Percentiles rank a stretch among this genome's conserved stretches.
Evolutionary conservation across 2,113 vertebrate species (phyloP).

Genomic region (Gobio gobio): DNA sequence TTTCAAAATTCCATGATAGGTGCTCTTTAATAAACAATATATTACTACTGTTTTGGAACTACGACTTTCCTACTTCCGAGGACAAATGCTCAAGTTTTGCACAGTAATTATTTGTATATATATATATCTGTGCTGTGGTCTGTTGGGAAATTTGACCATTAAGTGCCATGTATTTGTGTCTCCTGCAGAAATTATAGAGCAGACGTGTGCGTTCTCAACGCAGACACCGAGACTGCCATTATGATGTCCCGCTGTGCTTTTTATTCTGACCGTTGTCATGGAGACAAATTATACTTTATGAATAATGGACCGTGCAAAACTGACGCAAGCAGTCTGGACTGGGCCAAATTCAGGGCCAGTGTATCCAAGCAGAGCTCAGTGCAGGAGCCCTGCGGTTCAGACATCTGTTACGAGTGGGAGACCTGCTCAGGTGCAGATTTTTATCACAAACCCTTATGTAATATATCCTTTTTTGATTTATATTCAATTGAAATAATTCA

Average conservation of each 20-base stretch:
- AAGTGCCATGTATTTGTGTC: neutral
- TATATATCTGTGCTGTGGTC: neutral
- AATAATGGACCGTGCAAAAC: constrained; percentile 73
- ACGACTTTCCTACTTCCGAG: too few relatives aligned
- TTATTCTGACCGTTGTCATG: constrained; percentile 80
- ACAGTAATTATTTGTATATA: too few relatives aligned
- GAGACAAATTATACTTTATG: constrained; percentile 79
- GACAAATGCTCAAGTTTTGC: neutral
- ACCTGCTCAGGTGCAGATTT: constrained; percentile 82
- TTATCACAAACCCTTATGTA: neutral
- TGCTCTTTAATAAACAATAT: too few relatives aligned
- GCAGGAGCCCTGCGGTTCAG: constrained; percentile 78
- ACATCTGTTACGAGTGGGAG: constrained; percentile 93
- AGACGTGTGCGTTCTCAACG: constrained; percentile 82
- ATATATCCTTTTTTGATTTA: neutral
- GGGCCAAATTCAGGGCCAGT: constrained; percentile 81
- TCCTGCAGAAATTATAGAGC: constrained; percentile 74
- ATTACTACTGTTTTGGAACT: too few relatives aligned
- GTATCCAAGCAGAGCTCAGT: constrained; percentile 79
- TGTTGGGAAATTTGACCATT: neutral
- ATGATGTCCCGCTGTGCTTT: constrained; percentile 83
- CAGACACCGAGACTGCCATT: constrained; percentile 59
- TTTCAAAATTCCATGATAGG: too few relatives aligned
- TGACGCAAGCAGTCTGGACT: constrained; percentile 67
- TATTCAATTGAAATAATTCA: neutral